A percentile compares a stretch with the other conserved stretches of the same genome.
phyloP scores from a whole-genome alignment of 2,888 invertebrate species.

The Dolichomitus sp. region DNA sequence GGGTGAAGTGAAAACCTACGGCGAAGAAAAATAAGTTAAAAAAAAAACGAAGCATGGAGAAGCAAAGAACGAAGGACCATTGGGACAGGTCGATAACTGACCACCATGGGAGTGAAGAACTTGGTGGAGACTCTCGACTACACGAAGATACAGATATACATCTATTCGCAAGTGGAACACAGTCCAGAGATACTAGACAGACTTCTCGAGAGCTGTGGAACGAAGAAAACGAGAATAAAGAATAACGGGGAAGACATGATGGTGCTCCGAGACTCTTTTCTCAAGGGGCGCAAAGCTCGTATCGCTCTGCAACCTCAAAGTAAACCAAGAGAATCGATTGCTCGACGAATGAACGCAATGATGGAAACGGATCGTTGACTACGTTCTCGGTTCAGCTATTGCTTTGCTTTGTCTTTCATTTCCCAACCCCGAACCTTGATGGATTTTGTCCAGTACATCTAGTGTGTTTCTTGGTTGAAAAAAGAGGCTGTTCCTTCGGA shows the following conservation, averaged over 20 bases:
- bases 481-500: background rate
- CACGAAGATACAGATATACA: constrained; percentile 3
- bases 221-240: constrained; percentile 16
- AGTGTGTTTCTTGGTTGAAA: background rate
- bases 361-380: constrained; percentile 49
- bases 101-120: constrained; percentile 33
- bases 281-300: constrained; percentile 33
- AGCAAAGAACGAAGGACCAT: constrained; percentile 31
- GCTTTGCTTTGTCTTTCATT: constrained; percentile 55
- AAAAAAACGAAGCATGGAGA: constrained; percentile 2
- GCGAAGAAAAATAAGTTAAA: constrained; percentile 8
- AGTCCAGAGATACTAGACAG: constrained; percentile 33
- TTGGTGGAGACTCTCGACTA: constrained; percentile 23
- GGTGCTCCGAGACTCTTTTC: constrained; percentile 41
- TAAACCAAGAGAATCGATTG: constrained; percentile 59
- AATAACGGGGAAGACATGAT: constrained; percentile 12
- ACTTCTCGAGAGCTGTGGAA: constrained; percentile 34
- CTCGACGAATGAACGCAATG: constrained; percentile 43
- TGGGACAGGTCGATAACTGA: constrained; percentile 48
- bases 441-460: background rate
- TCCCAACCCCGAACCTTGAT: constrained; percentile 12
- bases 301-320: constrained; percentile 50
- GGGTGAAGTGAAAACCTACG: background rate
- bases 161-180: constrained; percentile 33
- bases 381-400: constrained; percentile 29